These are phyloP conservation scores for Notechis scutatus DNA, from an alignment of 2,113 vertebrate genomes.

Conservation along the genomic window DNA sequence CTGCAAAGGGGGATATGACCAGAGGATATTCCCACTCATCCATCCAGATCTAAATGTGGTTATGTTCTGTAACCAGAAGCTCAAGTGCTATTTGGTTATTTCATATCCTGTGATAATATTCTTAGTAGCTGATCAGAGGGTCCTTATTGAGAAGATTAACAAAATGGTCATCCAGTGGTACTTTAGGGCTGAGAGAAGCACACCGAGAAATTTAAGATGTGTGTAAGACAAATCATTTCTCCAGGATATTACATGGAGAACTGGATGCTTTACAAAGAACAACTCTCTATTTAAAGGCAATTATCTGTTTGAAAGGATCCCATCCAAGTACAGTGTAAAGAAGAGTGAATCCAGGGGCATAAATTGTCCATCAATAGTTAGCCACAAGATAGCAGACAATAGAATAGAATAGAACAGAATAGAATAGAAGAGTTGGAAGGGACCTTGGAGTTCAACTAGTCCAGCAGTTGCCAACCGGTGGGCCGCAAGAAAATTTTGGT, in stretches of 20 bases:
- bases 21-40: neutral
- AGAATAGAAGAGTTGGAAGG: too few species aligned
- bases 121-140: neutral
- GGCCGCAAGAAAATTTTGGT: too few species aligned
- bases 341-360: neutral
- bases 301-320: neutral
- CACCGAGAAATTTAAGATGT: neutral
- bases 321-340: neutral
- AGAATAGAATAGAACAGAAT: too few species aligned
- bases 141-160: neutral
- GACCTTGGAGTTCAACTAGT: too few species aligned
- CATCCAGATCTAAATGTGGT: neutral
- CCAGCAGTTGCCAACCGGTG: too few species aligned
- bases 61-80: neutral
- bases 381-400: neutral
- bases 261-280: neutral
- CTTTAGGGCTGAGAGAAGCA: neutral
- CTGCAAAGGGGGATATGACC: neutral
- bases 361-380: neutral
- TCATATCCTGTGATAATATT: neutral
- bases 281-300: neutral
- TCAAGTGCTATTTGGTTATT: neutral
- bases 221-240: neutral
- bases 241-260: neutral
- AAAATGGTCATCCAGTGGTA: neutral